Evolutionary conservation across 2,113 vertebrate genomes (phyloP).

Genomic region (Oryctolagus cuniculus): mOryCun1.1 NC_091439.1:124316001-124316500

Average conservation of each 20-base stretch:
- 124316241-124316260: neutral
- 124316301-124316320: neutral
- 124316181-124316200: neutral
- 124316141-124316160: no score
- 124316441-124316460: no score
- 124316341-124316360: neutral
- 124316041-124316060: no score
- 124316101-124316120: no score
- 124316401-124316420: neutral
- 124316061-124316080: no score
- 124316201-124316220: neutral
- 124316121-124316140: no score
- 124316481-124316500: rapidly evolving
- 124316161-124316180: no score
- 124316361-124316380: neutral
- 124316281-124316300: neutral
- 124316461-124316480: rapidly evolving
- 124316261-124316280: neutral
- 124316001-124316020: no score
- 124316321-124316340: neutral
- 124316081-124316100: no score
- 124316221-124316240: neutral
- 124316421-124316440: rapidly evolving
- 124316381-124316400: rapidly evolving
- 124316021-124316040: no score